Evolutionary conservation across 2,888 invertebrate species (phyloP).

Genomic region (Penaeus monodon): DNA sequence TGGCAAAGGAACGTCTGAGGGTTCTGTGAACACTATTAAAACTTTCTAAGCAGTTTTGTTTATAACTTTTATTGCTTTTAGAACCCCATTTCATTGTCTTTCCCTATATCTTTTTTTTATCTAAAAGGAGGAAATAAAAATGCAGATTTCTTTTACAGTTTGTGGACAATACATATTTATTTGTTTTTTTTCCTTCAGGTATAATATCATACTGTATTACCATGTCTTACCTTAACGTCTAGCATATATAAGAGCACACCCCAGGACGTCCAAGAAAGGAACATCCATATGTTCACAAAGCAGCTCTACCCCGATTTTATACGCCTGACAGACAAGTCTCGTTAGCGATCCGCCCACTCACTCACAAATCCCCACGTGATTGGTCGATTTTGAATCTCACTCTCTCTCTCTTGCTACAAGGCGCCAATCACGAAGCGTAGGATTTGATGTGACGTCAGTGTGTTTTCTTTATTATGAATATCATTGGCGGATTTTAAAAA

Average conservation of each 20-base stretch:
- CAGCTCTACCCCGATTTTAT: constrained; percentile 28
- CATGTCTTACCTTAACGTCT: constrained; percentile 54
- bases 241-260: constrained; percentile 54
- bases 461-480: too few relatives aligned
- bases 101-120: too few relatives aligned
- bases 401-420: too few relatives aligned
- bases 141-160: constrained; percentile 16
- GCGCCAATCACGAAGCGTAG: constrained; percentile 19
- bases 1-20: too few relatives aligned
- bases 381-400: constrained; percentile 16
- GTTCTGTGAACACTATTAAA: too few relatives aligned
- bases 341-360: background rate
- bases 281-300: constrained; percentile 45
- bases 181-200: constrained; percentile 49
- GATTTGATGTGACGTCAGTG: too few relatives aligned
- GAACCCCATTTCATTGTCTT: too few relatives aligned
- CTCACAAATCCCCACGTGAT: background rate
- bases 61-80: too few relatives aligned
- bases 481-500: too few relatives aligned
- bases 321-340: constrained; percentile 13
- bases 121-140: background rate
- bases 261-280: constrained; percentile 39
- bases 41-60: too few relatives aligned
- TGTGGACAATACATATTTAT: constrained; percentile 57
- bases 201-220: constrained; percentile 57